These are phyloP conservation scores for Brevimyrus niger DNA, from an alignment of 2,113 vertebrate genomes.

Conservation along the genomic window DNA sequence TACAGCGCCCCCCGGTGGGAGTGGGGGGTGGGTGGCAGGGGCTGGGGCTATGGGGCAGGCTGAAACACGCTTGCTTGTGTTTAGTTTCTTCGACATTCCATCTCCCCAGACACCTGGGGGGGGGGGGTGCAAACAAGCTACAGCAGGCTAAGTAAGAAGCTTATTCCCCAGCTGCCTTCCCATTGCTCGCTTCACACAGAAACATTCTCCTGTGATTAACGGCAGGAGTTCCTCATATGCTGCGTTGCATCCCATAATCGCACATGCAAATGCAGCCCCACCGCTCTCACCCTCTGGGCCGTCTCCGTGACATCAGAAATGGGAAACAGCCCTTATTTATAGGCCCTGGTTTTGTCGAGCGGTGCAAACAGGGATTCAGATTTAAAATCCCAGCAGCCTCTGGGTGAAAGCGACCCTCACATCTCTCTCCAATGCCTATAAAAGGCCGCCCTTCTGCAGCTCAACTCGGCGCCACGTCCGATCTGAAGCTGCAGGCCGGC, in stretches of 20 bases:
- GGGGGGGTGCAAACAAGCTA: not conserved
- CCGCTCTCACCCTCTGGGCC: not conserved
- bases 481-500: not conserved
- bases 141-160: not conserved
- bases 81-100: not conserved
- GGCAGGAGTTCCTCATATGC: not conserved
- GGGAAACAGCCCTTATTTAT: not conserved
- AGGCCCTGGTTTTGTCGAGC: not conserved
- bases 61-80: not conserved
- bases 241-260: not conserved
- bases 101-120: not conserved
- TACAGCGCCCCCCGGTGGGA: not conserved
- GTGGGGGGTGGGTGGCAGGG: no score
- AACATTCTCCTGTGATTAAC: not conserved
- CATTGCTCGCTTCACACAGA: not conserved
- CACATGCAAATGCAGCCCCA: not conserved
- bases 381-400: not conserved
- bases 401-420: not conserved
- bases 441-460: not conserved
- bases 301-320: not conserved
- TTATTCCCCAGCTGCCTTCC: not conserved
- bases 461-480: not conserved
- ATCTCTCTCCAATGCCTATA: not conserved
- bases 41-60: not conserved
- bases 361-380: not conserved